A percentile compares a stretch with the other conserved stretches of the same genome.
Conservation (phyloP, 2,797 vertebrate genomes). For the Galago senegalensis region DNA sequence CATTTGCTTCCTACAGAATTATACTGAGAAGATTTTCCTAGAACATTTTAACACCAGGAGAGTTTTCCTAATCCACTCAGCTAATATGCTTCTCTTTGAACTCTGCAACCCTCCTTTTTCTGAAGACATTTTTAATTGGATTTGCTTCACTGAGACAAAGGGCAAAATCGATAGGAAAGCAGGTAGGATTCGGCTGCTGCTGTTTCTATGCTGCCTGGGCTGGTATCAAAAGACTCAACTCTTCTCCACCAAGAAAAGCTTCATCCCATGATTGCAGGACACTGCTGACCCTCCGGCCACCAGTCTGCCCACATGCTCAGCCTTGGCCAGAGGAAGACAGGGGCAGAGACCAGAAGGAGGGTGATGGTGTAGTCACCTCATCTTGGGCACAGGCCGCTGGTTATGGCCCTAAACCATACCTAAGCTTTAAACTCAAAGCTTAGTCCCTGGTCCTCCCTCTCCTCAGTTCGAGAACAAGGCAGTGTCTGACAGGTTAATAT, state of each 20-base stretch:
- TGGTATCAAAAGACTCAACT: not conserved
- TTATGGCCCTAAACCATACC: no score
- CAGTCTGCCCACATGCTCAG: accelerated
- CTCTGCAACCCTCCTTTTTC: not conserved
- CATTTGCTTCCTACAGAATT: not conserved
- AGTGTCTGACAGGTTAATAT: not conserved
- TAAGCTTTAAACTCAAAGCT: not conserved
- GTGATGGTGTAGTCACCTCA: accelerated
- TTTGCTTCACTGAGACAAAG: not conserved
- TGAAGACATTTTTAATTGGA: not conserved
- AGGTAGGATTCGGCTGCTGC: no score
- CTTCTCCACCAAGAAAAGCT: not conserved
- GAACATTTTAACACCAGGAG: not conserved
- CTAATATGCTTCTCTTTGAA: not conserved
- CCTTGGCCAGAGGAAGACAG: not conserved
- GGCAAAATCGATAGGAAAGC: not conserved
- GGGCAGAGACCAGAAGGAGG: not conserved
- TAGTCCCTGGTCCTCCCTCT: not conserved
- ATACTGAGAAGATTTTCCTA: not conserved
- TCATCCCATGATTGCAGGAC: not conserved
- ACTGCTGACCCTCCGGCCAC: not conserved
- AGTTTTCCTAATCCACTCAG: not conserved
- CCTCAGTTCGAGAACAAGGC: not conserved
- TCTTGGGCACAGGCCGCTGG: not conserved
- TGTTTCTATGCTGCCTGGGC: not conserved